These are phyloP conservation scores for Onthophagus sagittarius DNA, from an alignment of 2,888 invertebrate species.

Conservation along the genomic window DNA sequence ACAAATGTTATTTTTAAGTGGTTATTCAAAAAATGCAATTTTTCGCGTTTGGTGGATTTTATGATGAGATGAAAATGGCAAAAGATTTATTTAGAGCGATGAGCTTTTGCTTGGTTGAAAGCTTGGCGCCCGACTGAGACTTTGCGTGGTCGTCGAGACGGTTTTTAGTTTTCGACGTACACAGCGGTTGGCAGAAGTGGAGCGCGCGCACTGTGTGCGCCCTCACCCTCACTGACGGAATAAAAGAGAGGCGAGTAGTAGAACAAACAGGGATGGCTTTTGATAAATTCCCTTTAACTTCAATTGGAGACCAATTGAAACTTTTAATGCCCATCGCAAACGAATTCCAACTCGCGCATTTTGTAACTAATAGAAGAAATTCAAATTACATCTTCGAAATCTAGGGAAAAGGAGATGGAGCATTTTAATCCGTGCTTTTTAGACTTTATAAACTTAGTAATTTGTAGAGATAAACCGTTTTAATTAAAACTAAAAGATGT, in stretches of 20 bases:
- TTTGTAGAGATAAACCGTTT: too few relatives aligned
- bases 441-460: too few relatives aligned
- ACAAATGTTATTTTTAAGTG: too few relatives aligned
- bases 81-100: constrained; percentile 10
- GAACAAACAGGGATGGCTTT: not conserved
- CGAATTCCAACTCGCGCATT: not conserved
- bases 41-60: not conserved
- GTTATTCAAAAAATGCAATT: too few relatives aligned
- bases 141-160: constrained; percentile 36
- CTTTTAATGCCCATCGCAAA: not conserved
- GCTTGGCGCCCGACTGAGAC: constrained; percentile 37
- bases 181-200: constrained; percentile 9
- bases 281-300: constrained; percentile 1
- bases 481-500: too few relatives aligned
- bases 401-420: too few relatives aligned
- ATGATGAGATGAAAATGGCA: not conserved
- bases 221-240: too few relatives aligned
- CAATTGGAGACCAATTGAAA: not conserved
- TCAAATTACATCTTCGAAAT: not conserved
- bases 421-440: too few relatives aligned
- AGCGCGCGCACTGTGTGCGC: not conserved
- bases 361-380: not conserved
- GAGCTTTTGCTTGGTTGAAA: constrained; percentile 26
- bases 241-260: not conserved
- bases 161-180: constrained; percentile 30